Conservation (phyloP, 2,797 vertebrate genomes). For the Anisognathus igniventris region DNA sequence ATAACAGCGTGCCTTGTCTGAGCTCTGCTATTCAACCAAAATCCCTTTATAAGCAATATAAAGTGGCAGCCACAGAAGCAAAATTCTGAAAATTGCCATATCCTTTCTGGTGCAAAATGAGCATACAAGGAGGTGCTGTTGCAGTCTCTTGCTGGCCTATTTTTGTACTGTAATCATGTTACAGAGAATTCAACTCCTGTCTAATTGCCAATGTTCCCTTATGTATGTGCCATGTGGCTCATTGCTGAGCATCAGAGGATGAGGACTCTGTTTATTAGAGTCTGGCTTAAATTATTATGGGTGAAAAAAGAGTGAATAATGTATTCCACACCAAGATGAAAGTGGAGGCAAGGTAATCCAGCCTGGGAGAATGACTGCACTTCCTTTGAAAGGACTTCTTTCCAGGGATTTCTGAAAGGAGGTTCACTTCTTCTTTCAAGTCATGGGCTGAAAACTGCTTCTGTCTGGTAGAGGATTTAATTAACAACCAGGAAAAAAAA, state of each 20-base stretch:
- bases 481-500: neutral
- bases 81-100: neutral
- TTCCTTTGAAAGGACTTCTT: neutral
- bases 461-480: constrained; percentile 11
- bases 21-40: neutral
- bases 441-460: neutral
- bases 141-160: neutral
- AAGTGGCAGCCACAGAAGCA: neutral
- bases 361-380: neutral
- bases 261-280: neutral
- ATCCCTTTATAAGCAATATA: neutral
- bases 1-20: neutral
- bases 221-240: neutral
- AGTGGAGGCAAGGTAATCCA: neutral
- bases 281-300: neutral
- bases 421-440: constrained; percentile 5
- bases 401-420: neutral
- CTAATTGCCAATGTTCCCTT: neutral
- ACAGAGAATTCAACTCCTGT: neutral
- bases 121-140: neutral
- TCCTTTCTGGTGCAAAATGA: neutral
- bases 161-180: constrained; percentile 14
- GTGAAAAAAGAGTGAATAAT: neutral
- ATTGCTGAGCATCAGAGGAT: neutral
- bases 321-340: constrained; percentile 14